These are phyloP conservation scores for Operophtera brumata DNA, from an alignment of 2,888 invertebrate species.

Conservation along the genomic window DNA sequence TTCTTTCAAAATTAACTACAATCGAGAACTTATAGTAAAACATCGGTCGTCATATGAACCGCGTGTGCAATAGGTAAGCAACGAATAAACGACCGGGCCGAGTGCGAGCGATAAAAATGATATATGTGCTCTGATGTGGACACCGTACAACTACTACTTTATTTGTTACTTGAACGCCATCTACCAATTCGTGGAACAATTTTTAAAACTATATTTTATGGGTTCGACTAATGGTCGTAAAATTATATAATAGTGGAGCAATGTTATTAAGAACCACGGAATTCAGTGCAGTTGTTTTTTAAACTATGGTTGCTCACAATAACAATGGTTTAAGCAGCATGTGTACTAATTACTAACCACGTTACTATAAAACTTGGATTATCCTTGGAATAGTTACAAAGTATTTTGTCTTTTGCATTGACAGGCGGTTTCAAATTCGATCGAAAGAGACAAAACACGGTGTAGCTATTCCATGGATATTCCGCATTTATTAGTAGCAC, in stretches of 20 bases:
- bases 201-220: constrained; percentile 45
- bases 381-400: too few relatives aligned
- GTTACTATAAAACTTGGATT: too few relatives aligned
- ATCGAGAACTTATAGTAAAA: constrained; percentile 45
- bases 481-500: too few relatives aligned
- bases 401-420: too few relatives aligned
- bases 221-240: constrained; percentile 27
- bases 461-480: too few relatives aligned
- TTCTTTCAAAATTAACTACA: too few relatives aligned
- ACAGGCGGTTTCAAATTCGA: too few relatives aligned
- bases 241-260: constrained; percentile 15
- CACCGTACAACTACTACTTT: constrained; percentile 63
- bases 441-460: too few relatives aligned
- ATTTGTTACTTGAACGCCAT: constrained; percentile 65
- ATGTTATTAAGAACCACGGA: constrained; percentile 1
- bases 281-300: background rate
- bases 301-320: constrained; percentile 8
- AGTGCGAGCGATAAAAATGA: constrained; percentile 80
- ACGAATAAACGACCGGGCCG: constrained; percentile 74
- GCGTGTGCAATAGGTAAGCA: constrained; percentile 78
- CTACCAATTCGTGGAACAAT: constrained; percentile 37
- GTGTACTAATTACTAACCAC: too few relatives aligned
- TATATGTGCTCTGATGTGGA: constrained; percentile 70
- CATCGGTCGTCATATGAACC: constrained; percentile 55
- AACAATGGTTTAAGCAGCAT: too few relatives aligned